Evolutionary conservation across 2,797 vertebrate genomes (phyloP), one percentile per base, ranked within the genome.

Genomic region (Lates japonicus): DNA sequence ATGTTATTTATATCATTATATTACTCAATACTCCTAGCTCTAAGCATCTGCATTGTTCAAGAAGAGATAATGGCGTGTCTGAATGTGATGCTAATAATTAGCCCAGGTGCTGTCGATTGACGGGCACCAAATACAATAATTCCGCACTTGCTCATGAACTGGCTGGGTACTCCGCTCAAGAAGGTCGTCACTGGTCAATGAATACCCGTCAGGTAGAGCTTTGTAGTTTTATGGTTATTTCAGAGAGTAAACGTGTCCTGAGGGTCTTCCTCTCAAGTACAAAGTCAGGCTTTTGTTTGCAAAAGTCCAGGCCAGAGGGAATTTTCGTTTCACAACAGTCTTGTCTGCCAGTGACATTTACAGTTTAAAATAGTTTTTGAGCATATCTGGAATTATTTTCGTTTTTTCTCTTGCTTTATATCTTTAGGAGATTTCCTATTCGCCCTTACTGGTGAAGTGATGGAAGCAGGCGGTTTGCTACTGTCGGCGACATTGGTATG

Each of bases 391-490:
- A 78, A 33, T 39, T 0, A 42, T 61, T 1, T 59, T 1, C 2
- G 25, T 29, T 51, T 25, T 59, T 39, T 58, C 4, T 55, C 16
- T 68, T 0, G 46, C 1, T n/a, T 70, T 41, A 31, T 25, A 2
- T 71, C 35, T 20, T 19, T 90, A 99, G 98, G 98, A 99, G 91
- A 99, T 98, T 99, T 99, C 91, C 99, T 98, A 52, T 99, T 99
- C 83, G 98, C 99, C 91, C 94, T 99, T 92, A 99, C 98, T 17
- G 98, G 98, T 59, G 98, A 99, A 93, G n/a, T n/a, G 98, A 99
- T 77, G 98, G 98, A 70, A 99, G 98, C 93, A 95, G 98, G 52
- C 90, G 98, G 58, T 99, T 99, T 63, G 98, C 65, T 99, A 99
- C 87, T 99, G 98, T 90, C 96, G 98, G 29, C 96, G 98, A 86